Evolutionary conservation across 1,140 invertebrate species (phyloP).

Genomic region (Caenorhabditis tropicalis): DNA sequence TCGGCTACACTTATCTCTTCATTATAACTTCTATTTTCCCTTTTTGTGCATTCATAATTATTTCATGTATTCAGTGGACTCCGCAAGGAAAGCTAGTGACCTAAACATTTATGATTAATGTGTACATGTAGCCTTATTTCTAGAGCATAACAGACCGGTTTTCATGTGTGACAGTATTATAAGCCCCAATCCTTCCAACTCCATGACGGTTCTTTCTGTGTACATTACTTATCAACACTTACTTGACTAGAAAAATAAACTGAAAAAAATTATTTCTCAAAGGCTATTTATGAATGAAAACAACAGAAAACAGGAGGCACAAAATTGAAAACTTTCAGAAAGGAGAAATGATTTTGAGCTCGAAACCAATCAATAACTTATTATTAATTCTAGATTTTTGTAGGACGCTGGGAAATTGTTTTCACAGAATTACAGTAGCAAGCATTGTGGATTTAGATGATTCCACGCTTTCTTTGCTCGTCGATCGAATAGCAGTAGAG

Average conservation of each 20-base stretch:
- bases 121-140: neutral
- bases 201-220: neutral
- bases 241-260: too few relatives aligned
- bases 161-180: neutral
- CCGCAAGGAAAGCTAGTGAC: constrained; percentile 65
- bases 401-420: neutral
- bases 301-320: too few relatives aligned
- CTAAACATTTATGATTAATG: neutral
- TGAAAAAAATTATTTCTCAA: too few relatives aligned
- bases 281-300: too few relatives aligned
- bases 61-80: constrained; percentile 64
- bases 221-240: too few relatives aligned
- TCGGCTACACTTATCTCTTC: constrained; percentile 70
- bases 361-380: neutral
- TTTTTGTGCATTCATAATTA: constrained; percentile 68
- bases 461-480: constrained; percentile 66
- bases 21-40: constrained; percentile 69
- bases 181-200: neutral
- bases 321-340: neutral
- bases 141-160: neutral
- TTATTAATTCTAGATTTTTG: constrained; percentile 13
- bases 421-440: too few relatives aligned
- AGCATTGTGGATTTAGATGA: constrained; percentile 64
- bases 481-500: constrained; percentile 67
- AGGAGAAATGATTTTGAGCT: neutral